Evolutionary conservation across 2,113 vertebrate species (phyloP).

Genomic region (Ariopsis seemanni): DNA sequence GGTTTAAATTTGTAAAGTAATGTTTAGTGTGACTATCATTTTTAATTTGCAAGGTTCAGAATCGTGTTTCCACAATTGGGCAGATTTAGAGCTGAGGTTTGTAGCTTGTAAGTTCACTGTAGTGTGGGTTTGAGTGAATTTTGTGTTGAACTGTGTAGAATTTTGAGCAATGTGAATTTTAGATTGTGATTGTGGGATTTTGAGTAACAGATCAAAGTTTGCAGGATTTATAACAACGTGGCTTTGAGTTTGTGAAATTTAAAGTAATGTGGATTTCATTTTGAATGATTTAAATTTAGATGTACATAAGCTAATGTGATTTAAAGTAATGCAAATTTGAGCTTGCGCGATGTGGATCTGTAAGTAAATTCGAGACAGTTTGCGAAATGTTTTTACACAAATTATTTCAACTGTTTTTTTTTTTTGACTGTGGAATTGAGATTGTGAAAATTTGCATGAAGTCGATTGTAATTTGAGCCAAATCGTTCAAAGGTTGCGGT

Average conservation of each 20-base stretch:
- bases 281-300: too few relatives aligned
- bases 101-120: too few relatives aligned
- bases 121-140: too few relatives aligned
- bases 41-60: neutral
- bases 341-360: neutral
- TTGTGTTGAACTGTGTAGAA: neutral
- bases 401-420: too few relatives aligned
- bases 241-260: neutral
- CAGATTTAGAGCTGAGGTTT: neutral
- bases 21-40: neutral
- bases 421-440: neutral
- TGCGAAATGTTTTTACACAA: neutral
- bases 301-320: too few relatives aligned
- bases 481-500: neutral
- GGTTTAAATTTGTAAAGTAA: neutral
- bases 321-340: neutral
- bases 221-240: neutral
- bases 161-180: neutral
- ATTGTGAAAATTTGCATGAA: neutral
- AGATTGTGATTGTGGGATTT: neutral
- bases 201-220: neutral
- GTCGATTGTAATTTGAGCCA: neutral
- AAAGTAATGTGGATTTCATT: neutral
- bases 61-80: neutral
- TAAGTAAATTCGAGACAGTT: neutral